A percentile compares a stretch with the other conserved stretches of the same genome.
These are phyloP conservation scores for Calliopum simillimum DNA, from an alignment of 2,888 invertebrate species.

Conservation along the genomic window DNA sequence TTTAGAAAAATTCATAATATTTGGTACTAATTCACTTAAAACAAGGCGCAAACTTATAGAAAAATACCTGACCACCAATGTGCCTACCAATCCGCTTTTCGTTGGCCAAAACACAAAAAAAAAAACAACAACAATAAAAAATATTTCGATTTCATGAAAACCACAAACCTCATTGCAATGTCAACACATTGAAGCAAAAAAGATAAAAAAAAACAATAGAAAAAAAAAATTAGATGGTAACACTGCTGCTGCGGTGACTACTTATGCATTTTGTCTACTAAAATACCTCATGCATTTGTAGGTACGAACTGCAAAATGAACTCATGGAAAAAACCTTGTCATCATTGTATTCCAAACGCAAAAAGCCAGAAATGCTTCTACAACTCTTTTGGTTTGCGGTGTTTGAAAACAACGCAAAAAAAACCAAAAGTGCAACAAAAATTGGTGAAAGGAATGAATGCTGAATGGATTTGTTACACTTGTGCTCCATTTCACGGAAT, in stretches of 20 bases:
- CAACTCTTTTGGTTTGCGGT: conserved; percentile 14
- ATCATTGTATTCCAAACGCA: not conserved
- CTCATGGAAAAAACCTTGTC: too few species aligned
- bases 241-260: conserved; percentile 12
- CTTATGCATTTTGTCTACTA: conserved; percentile 10
- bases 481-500: conserved; percentile 59
- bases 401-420: not conserved
- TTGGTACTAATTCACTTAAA: too few species aligned
- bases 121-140: too few species aligned
- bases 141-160: too few species aligned
- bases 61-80: too few species aligned
- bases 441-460: conserved; percentile 41
- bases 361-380: conserved; percentile 24
- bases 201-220: not conserved
- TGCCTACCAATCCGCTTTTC: too few species aligned
- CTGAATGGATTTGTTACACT: conserved; percentile 59
- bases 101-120: too few species aligned
- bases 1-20: too few species aligned
- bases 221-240: conserved; percentile 1
- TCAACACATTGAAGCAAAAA: too few species aligned
- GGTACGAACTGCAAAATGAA: too few species aligned
- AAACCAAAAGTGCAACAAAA: conserved; percentile 2
- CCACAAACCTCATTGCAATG: too few species aligned
- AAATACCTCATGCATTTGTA: not conserved
- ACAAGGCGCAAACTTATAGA: too few species aligned